phyloP scores from a whole-genome alignment of 2,797 vertebrate genomes.

The Vespertilio murinus region DNA sequence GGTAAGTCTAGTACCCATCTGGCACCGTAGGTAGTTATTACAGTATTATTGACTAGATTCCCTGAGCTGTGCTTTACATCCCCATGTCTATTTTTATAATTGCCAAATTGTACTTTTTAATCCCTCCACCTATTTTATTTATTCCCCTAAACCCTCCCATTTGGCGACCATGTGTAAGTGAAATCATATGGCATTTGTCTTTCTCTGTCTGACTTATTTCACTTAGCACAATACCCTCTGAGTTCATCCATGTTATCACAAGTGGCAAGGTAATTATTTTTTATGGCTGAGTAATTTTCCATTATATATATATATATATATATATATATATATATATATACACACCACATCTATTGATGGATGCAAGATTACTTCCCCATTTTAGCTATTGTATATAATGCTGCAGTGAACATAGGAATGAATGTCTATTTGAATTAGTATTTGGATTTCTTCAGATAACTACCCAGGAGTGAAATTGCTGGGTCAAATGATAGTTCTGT shows the following conservation, averaged over 20 bases:
- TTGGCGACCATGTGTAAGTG: neutral
- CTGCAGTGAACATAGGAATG: neutral
- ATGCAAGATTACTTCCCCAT: neutral
- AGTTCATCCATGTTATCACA: neutral
- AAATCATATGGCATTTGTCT: neutral
- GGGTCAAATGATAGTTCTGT: neutral
- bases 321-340: neutral
- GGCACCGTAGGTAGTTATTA: neutral
- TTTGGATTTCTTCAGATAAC: neutral
- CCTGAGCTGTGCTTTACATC: neutral
- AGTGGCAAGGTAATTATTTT: neutral
- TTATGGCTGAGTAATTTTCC: neutral
- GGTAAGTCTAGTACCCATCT: neutral
- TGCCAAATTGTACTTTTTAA: neutral
- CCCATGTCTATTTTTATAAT: neutral
- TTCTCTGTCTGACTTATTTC: neutral
- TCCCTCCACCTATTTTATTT: neutral
- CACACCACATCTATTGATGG: neutral
- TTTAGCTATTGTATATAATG: neutral
- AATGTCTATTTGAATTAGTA: neutral
- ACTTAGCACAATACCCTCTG: neutral
- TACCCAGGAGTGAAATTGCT: neutral
- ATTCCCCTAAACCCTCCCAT: neutral
- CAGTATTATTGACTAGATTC: neutral
- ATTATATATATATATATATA: neutral